These are phyloP conservation scores for Meloidogyne floridensis DNA, from an alignment of 1,140 invertebrate genomes.

Conservation along the genomic window DNA sequence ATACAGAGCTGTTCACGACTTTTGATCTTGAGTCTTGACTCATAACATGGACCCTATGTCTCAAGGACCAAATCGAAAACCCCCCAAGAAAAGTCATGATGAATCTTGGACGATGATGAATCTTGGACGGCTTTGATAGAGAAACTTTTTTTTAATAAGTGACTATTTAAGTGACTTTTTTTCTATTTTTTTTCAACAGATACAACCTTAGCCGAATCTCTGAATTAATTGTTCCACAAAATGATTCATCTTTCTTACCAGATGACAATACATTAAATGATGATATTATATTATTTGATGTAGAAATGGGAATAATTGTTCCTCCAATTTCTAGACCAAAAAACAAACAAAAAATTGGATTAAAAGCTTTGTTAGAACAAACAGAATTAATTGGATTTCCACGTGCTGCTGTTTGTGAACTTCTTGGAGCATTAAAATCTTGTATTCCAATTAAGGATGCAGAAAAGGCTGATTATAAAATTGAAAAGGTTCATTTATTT, in stretches of 20 bases:
- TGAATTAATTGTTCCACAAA: constrained; percentile 27
- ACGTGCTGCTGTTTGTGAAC: constrained; percentile 38
- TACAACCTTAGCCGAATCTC: constrained; percentile 41
- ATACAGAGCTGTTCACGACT: no score
- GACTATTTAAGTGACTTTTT: no score
- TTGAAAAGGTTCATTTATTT: constrained; percentile 38
- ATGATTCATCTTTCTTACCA: not conserved
- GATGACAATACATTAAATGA: constrained; percentile 30
- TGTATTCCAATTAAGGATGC: constrained; percentile 39
- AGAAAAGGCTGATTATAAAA: constrained; percentile 46
- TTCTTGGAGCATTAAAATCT: constrained; percentile 37
- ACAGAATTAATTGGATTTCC: constrained; percentile 44
- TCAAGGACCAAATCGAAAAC: no score
- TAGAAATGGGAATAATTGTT: constrained; percentile 48
- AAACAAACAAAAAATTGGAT: constrained; percentile 11
- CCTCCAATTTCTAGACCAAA: constrained; percentile 31
- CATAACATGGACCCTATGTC: no score
- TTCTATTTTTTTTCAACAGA: not conserved
- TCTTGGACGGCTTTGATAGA: no score
- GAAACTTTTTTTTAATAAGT: no score
- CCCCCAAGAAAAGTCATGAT: no score
- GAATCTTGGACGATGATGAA: no score
- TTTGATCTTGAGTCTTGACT: no score
- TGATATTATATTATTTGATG: constrained; percentile 43
- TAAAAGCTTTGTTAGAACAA: constrained; percentile 45